Evolutionary conservation across 2,113 vertebrate species (phyloP), one percentile per base, ranked within the genome.

Genomic region (Microtus oregoni): DNA sequence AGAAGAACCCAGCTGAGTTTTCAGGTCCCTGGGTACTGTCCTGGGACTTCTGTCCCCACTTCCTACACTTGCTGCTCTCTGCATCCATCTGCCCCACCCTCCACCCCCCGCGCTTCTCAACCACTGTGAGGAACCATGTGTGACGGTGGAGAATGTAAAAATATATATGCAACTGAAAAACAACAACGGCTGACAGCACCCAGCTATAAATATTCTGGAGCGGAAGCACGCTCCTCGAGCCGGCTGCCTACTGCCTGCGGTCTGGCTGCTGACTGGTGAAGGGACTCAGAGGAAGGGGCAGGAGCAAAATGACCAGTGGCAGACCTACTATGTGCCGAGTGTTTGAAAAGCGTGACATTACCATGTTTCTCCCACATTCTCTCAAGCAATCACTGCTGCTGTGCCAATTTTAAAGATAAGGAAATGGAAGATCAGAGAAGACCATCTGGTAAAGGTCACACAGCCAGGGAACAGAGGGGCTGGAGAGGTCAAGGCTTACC

Each of bases 161-260:
- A 97, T 96, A 97, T 38, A 94, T 82, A 90, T 94, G 95, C 76
- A 92, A 95, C 96, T 28, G 38, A 95, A 94, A 96, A 96, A 97
- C 95, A 96, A 94, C 96, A 95, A 89, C 70, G 22, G 88, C 91
- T 97, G 97, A 94, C 95, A 97, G 97, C 96, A 95, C 88, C 55
- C 73, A 4, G 95, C 96, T 98, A 97, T 97, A 98, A 98, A 97
- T 97, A 98, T 72, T 55, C 89, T 32, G 86, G 47, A 68, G 94
- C 58, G 30, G 97, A 92, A 87, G 50, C 17, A 2, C 41, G 91
- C 92, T 91, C 72, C 58, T 7, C 13, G 22, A 30, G 75, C 92
- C 89, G 44, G 81, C 94, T 97, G 97, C 96, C 97, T 98, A 95
- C 92, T 38, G 78, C 92, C 90, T 87, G n/a, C 15, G 91, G 50